These are phyloP conservation scores for Phoenicopterus ruber DNA, from an alignment of 2,113 vertebrate genomes.

Conservation along the genomic window DNA sequence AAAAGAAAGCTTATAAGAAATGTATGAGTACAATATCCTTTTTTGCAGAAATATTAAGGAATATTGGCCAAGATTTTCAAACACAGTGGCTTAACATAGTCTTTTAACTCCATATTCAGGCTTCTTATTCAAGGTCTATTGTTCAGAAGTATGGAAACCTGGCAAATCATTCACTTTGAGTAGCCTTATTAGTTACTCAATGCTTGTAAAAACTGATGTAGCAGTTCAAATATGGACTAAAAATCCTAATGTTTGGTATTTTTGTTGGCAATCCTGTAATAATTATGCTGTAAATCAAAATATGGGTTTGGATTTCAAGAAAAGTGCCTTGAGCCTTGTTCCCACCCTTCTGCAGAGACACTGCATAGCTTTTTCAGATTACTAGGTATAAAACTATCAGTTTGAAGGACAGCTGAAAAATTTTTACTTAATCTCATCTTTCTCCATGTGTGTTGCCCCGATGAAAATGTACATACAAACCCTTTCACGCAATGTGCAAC, in stretches of 20 bases:
- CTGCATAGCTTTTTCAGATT: not conserved
- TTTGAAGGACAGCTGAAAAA: not conserved
- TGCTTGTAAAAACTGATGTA: constrained; percentile 24
- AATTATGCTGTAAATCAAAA: constrained; percentile 28
- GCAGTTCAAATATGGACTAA: constrained; percentile 8
- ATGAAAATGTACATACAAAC: not conserved
- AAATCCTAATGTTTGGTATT: not conserved
- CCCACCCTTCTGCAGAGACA: not conserved
- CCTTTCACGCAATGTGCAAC: not conserved
- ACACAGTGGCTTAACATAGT: not conserved
- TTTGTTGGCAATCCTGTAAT: not conserved
- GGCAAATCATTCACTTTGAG: not conserved
- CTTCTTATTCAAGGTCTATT: constrained; percentile 1
- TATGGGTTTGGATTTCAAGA: not conserved
- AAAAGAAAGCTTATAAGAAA: constrained; percentile 31
- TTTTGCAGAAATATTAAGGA: not conserved
- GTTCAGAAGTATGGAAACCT: constrained; percentile 27
- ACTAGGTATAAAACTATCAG: not conserved
- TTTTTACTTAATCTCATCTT: not conserved
- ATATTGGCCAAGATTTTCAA: not conserved
- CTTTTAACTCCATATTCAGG: not conserved
- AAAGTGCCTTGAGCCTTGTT: not conserved
- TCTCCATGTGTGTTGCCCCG: not conserved
- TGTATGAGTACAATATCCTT: not conserved
- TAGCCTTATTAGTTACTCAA: not conserved